A percentile compares a stretch with the other conserved stretches of the same genome.
These are phyloP conservation scores for Scortum barcoo DNA, from an alignment of 2,113 vertebrate genomes.

Conservation along the genomic window DNA sequence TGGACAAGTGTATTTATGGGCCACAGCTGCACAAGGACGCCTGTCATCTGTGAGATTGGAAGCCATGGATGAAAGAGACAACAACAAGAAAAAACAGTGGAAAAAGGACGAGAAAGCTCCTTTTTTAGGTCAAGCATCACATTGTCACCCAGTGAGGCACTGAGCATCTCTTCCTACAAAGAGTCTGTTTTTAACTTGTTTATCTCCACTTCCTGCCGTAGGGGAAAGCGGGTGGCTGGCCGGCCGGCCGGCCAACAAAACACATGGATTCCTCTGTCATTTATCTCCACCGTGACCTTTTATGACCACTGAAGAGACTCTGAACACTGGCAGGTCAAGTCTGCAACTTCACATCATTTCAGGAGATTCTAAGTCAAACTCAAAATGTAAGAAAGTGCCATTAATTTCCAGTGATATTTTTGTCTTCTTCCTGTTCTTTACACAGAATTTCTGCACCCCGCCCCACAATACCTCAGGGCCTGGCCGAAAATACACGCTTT, in stretches of 20 bases:
- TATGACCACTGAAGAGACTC: conserved; percentile 66
- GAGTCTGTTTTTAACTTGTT: conserved; percentile 29
- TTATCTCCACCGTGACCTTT: conserved; percentile 42
- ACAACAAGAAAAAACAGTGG: conserved; percentile 21
- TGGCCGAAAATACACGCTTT: conserved; percentile 55
- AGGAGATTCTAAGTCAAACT: conserved; percentile 41
- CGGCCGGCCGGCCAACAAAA: neutral
- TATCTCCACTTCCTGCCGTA: conserved; percentile 36
- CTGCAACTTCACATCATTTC: conserved; percentile 52
- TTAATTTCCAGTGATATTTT: conserved; percentile 63
- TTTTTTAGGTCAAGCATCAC: conserved; percentile 31
- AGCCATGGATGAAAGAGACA: conserved; percentile 63
- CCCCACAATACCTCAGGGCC: conserved; percentile 74
- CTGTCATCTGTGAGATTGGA: conserved; percentile 55
- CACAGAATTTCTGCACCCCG: conserved; percentile 37
- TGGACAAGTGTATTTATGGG: conserved; percentile 61
- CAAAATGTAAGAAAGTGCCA: conserved; percentile 75
- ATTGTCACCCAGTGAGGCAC: conserved; percentile 38
- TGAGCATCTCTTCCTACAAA: conserved; percentile 25
- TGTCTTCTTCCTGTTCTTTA: conserved; percentile 44
- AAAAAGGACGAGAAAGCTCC: conserved; percentile 21
- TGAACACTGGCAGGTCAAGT: conserved; percentile 36
- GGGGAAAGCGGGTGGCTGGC: conserved; percentile 21
- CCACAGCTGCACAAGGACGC: conserved; percentile 65
- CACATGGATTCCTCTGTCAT: conserved; percentile 25